Conservation (phyloP, 2,797 vertebrate species). For the Premnoplex brunnescens region DNA sequence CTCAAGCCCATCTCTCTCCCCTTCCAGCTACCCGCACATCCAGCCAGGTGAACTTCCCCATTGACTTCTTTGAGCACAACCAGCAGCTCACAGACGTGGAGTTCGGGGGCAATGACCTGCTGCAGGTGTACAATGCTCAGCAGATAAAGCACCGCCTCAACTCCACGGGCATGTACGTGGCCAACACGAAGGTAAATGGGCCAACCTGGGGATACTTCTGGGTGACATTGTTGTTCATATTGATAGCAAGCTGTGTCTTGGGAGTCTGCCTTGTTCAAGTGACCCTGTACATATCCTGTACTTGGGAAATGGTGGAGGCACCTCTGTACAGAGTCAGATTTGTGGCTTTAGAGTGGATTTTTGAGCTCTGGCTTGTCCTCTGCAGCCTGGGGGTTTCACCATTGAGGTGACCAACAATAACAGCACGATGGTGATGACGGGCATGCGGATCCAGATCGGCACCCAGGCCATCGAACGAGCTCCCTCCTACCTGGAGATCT, state of each 20-base stretch:
- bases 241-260: background rate
- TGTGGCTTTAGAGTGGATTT: background rate
- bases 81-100: slow-evolving; percentile 98
- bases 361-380: background rate
- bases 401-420: slow-evolving; percentile 96
- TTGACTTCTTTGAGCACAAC: slow-evolving; percentile 99
- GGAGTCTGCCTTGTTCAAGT: background rate
- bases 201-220: fast-evolving
- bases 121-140: slow-evolving; percentile 97
- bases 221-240: fast-evolving
- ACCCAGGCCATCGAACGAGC: slow-evolving; percentile 95
- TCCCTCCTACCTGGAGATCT: slow-evolving; percentile 94
- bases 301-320: background rate
- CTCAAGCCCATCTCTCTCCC: background rate
- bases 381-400: slow-evolving; percentile 94
- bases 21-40: slow-evolving; percentile 89
- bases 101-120: slow-evolving; percentile 95
- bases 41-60: slow-evolving; percentile 96
- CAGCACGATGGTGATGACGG: slow-evolving; percentile 98
- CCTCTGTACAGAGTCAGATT: background rate
- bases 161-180: slow-evolving; percentile 99
- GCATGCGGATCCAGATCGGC: slow-evolving; percentile 96
- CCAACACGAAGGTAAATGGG: slow-evolving; percentile 93
- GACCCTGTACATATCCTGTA: fast-evolving
- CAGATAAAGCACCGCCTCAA: slow-evolving; percentile 99